A percentile compares a stretch with the other conserved stretches of the same genome.
Evolutionary conservation across 2,888 invertebrate genomes (phyloP).

Genomic region (Drosophila dives): DNA sequence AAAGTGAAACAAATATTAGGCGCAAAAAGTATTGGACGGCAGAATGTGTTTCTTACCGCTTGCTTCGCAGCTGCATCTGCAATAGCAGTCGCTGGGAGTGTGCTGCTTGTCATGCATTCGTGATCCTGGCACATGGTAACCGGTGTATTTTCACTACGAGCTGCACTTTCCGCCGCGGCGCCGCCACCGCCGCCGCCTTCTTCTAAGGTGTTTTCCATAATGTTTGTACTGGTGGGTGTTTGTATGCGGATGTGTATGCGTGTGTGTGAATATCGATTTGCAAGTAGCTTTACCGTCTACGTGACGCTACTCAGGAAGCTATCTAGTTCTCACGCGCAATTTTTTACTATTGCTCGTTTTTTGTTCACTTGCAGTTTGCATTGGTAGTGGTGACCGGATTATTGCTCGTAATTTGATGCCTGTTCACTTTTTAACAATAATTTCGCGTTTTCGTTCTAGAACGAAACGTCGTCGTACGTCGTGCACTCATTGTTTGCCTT

Average conservation of each 20-base stretch:
- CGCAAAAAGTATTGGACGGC: slow-evolving; percentile 44
- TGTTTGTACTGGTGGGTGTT: slow-evolving; percentile 58
- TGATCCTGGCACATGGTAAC: slow-evolving; percentile 50
- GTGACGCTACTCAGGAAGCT: slow-evolving; percentile 74
- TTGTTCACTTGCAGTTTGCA: slow-evolving; percentile 43
- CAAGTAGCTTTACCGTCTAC: slow-evolving; percentile 69
- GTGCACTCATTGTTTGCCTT: slow-evolving; percentile 64
- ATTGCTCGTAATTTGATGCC: slow-evolving; percentile 33
- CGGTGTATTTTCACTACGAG: slow-evolving; percentile 59
- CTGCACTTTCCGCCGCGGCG: slow-evolving; percentile 16
- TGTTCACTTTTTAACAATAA: slow-evolving; percentile 59
- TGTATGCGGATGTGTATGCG: slow-evolving; percentile 29
- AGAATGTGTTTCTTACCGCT: slow-evolving; percentile 46
- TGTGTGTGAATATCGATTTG: slow-evolving; percentile 67
- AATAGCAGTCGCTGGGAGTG: slow-evolving; percentile 1
- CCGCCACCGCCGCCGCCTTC: slow-evolving; percentile 43
- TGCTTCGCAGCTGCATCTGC: slow-evolving; percentile 8
- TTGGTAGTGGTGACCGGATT: slow-evolving; percentile 50
- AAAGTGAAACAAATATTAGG: slow-evolving; percentile 31
- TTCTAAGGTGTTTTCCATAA: slow-evolving; percentile 66
- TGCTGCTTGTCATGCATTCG: slow-evolving; percentile 20
- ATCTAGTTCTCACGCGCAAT: slow-evolving; percentile 63
- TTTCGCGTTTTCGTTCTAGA: slow-evolving; percentile 65
- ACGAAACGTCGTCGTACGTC: slow-evolving; percentile 55
- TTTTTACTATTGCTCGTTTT: slow-evolving; percentile 32